These are phyloP conservation scores for Pseudorectes ferrugineus DNA, from an alignment of 2,113 vertebrate species.

Conservation along the genomic window DNA sequence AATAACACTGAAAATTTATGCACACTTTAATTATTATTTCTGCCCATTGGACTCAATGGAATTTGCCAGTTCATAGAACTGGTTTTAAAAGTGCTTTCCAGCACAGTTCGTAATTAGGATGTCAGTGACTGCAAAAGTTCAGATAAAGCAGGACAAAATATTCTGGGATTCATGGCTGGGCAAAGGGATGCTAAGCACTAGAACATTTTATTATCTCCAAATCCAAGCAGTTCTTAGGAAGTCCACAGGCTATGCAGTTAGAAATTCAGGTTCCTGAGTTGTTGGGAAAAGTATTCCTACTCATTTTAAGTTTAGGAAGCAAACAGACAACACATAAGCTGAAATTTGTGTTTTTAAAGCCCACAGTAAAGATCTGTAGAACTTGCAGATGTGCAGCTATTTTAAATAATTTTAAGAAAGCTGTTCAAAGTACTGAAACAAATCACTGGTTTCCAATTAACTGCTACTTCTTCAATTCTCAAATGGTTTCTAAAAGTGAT, in stretches of 20 bases:
- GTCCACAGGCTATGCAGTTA: background rate
- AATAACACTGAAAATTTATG: background rate
- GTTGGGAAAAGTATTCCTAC: background rate
- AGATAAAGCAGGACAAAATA: background rate
- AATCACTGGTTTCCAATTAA: conserved; percentile 16
- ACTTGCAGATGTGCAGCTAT: background rate
- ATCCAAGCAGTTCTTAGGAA: background rate
- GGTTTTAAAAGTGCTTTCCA: background rate
- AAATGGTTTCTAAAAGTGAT: background rate
- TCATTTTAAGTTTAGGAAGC: background rate
- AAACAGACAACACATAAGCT: background rate
- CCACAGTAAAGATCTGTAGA: background rate
- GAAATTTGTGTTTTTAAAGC: background rate
- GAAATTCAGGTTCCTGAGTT: background rate
- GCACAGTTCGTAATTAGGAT: background rate
- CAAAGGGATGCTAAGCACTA: background rate
- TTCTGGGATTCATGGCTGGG: background rate
- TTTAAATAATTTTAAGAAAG: background rate
- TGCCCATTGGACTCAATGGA: background rate
- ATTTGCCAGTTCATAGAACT: background rate
- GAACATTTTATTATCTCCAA: background rate
- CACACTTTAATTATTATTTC: background rate
- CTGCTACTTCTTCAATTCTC: background rate
- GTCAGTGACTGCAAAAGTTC: background rate
- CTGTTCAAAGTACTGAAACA: background rate